A percentile compares a stretch with the other conserved stretches of the same genome.
These are phyloP conservation scores for Trisateles emortualis DNA, from an alignment of 2,888 invertebrate genomes.

Conservation along the genomic window DNA sequence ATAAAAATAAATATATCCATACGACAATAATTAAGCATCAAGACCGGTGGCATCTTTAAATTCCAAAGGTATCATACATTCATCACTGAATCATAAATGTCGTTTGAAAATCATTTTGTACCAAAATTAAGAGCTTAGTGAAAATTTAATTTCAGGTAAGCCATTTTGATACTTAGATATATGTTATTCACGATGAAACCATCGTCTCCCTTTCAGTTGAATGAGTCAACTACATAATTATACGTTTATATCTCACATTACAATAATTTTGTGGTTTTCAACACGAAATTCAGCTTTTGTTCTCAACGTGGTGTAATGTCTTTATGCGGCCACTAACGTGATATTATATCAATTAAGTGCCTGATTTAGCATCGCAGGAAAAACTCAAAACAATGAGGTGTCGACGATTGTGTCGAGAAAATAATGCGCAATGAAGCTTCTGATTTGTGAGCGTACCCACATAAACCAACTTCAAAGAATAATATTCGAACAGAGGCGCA, in stretches of 20 bases:
- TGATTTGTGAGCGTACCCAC: constrained; percentile 68
- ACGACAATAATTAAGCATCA: neutral
- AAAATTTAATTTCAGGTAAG: constrained; percentile 52
- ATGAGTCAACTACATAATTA: constrained; percentile 70
- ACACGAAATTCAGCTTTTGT: constrained; percentile 80
- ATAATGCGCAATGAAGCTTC: constrained; percentile 76
- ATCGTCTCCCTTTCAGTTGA: constrained; percentile 61
- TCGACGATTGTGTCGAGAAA: constrained; percentile 71
- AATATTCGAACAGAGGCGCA: constrained; percentile 28
- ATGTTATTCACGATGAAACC: constrained; percentile 54
- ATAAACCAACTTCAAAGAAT: constrained; percentile 45
- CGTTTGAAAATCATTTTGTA: constrained; percentile 15
- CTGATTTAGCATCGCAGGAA: constrained; percentile 78
- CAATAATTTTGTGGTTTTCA: constrained; percentile 80
- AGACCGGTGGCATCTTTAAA: neutral
- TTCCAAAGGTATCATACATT: constrained; percentile 1
- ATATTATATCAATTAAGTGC: constrained; percentile 82
- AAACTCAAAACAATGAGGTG: constrained; percentile 83
- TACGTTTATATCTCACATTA: constrained; percentile 67
- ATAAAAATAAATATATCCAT: too few relatives aligned
- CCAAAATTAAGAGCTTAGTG: constrained; percentile 24
- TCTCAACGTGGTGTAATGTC: constrained; percentile 72
- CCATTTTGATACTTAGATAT: constrained; percentile 26
- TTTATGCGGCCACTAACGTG: constrained; percentile 79
- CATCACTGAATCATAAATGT: constrained; percentile 19